These are phyloP conservation scores for Selene dorsalis DNA, from an alignment of 2,797 vertebrate genomes.

Conservation along the genomic window DNA sequence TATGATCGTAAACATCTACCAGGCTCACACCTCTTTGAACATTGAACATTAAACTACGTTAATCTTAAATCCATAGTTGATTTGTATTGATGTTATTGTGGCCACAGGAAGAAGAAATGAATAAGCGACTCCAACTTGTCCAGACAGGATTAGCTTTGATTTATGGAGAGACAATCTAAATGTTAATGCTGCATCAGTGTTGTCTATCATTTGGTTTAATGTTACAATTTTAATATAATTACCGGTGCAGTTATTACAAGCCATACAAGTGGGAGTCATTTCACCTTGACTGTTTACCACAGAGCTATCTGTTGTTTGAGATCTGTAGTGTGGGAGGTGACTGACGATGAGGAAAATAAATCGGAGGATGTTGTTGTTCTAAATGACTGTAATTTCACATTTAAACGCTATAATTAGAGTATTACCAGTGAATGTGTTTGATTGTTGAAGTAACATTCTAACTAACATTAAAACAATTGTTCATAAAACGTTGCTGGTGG, in stretches of 20 bases:
- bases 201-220: not conserved
- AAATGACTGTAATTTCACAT: not conserved
- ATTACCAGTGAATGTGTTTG: not conserved
- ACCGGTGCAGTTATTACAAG: not conserved
- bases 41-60: not conserved
- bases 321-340: not conserved
- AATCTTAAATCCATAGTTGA: too few relatives aligned
- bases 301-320: not conserved
- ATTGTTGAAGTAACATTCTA: constrained; percentile 8
- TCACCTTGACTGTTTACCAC: not conserved
- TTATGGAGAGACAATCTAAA: not conserved
- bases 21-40: not conserved
- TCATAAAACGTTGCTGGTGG: not conserved
- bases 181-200: not conserved
- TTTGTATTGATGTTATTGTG: too few relatives aligned
- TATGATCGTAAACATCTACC: not conserved
- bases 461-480: constrained; percentile 4
- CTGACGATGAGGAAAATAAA: constrained; percentile 2
- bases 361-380: not conserved
- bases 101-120: not conserved
- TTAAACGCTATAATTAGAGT: constrained; percentile 9
- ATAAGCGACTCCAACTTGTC: not conserved
- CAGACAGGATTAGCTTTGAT: not conserved
- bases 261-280: not conserved
- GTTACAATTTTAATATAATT: not conserved